These are phyloP conservation scores for Caenorhabditis drosophilae DNA, from an alignment of 2,888 invertebrate genomes.

Conservation along the genomic window DNA sequence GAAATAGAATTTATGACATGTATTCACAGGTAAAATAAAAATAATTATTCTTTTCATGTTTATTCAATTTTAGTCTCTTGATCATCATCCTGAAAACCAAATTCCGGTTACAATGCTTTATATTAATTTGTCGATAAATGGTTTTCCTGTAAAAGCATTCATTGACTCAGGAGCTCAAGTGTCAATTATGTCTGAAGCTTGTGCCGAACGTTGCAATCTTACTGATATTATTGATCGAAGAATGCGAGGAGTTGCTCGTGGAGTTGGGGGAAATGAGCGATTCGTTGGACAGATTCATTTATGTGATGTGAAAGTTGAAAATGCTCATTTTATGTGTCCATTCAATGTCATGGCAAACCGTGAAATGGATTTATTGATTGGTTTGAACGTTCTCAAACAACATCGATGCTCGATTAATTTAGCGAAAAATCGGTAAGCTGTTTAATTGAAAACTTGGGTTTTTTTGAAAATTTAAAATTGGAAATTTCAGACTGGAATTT, in stretches of 20 bases:
- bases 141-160: conserved; percentile 94
- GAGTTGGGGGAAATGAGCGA: conserved; percentile 93
- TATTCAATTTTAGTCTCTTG: conserved; percentile 93
- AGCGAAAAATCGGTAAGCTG: conserved; percentile 78
- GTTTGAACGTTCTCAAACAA: conserved; percentile 85
- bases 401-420: conserved; percentile 87
- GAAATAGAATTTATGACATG: conserved; percentile 85
- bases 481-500: conserved; percentile 33
- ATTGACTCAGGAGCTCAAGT: conserved; percentile 96
- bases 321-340: conserved; percentile 89
- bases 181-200: conserved; percentile 95
- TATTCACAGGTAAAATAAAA: conserved; percentile 3
- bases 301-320: conserved; percentile 92
- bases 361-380: conserved; percentile 96
- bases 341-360: conserved; percentile 95
- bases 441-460: background rate
- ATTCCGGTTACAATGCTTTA: conserved; percentile 97
- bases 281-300: conserved; percentile 96
- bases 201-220: conserved; percentile 76
- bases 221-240: conserved; percentile 78
- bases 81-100: conserved; percentile 96
- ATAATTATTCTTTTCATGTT: background rate
- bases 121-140: conserved; percentile 95
- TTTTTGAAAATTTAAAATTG: background rate
- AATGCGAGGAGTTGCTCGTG: conserved; percentile 95